Conservation (phyloP, 2,797 vertebrate genomes). For the Xyrichtys novacula region DNA sequence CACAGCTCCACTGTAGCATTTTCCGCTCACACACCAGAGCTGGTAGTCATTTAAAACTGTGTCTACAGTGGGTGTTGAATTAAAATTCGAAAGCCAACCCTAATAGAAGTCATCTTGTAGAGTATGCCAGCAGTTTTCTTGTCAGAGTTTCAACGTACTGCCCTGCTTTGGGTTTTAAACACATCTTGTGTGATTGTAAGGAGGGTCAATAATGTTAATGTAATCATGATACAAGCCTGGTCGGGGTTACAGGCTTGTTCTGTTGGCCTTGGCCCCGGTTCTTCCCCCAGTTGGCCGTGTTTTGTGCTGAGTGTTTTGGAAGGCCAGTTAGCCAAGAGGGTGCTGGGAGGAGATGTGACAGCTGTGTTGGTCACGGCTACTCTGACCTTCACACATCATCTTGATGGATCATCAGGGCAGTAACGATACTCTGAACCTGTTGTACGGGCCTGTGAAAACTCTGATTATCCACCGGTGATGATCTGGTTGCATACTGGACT, state of each 20-base stretch:
- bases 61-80: conserved; percentile 43
- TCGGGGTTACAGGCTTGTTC: conserved; percentile 53
- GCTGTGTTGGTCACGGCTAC: conserved; percentile 82
- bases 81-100: conserved; percentile 44
- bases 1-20: conserved; percentile 56
- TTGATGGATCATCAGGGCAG: conserved; percentile 75
- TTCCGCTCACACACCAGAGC: conserved; percentile 43
- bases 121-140: conserved; percentile 16
- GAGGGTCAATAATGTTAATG: conserved; percentile 32
- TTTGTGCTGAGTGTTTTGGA: conserved; percentile 75
- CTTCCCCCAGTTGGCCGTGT: conserved; percentile 63
- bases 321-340: conserved; percentile 75
- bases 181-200: conserved; percentile 28
- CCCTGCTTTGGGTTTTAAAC: conserved; percentile 16
- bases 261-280: conserved; percentile 62
- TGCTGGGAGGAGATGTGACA: conserved; percentile 81
- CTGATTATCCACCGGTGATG: conserved; percentile 55
- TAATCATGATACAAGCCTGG: conserved; percentile 39
- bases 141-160: not conserved
- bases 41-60: conserved; percentile 57
- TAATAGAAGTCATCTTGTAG: conserved; percentile 16
- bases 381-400: conserved; percentile 84
- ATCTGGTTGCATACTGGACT: conserved; percentile 52
- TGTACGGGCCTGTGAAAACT: conserved; percentile 48
- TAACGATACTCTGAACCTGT: conserved; percentile 68